These are phyloP conservation scores for Chelonus insularis DNA, from an alignment of 1,140 invertebrate species.

Conservation along the genomic window DNA sequence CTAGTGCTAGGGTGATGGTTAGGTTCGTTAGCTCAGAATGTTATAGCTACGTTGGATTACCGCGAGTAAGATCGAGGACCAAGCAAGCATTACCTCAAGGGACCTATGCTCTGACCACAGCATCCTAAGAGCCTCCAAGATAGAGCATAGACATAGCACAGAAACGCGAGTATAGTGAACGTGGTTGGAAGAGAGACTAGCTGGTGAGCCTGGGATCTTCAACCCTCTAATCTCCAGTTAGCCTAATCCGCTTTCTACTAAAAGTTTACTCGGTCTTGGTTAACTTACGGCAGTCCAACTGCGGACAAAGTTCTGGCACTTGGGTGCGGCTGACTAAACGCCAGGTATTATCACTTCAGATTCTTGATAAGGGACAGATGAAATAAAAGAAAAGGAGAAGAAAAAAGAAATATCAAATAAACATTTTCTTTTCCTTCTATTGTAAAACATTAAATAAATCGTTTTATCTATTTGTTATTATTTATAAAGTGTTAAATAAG, in stretches of 20 bases:
- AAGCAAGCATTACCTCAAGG: conserved; percentile 14
- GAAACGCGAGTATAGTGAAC: background rate
- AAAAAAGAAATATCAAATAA: too few relatives aligned
- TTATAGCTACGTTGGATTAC: conserved; percentile 8
- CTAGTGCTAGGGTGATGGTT: background rate
- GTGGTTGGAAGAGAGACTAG: background rate
- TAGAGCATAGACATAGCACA: background rate
- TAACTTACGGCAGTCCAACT: conserved; percentile 28
- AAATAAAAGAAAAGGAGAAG: too few relatives aligned
- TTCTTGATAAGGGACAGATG: background rate
- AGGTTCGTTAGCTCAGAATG: conserved; percentile 13
- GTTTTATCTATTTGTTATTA: too few relatives aligned
- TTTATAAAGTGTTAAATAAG: too few relatives aligned
- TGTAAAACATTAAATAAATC: too few relatives aligned
- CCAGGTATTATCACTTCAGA: conserved; percentile 15
- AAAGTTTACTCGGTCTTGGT: conserved; percentile 22
- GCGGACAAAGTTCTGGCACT: conserved; percentile 25
- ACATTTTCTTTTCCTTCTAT: too few relatives aligned
- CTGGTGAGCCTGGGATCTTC: background rate
- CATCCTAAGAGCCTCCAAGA: conserved; percentile 15
- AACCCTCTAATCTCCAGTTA: conserved; percentile 27
- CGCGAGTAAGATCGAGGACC: conserved; percentile 11
- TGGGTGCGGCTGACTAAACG: conserved; percentile 29
- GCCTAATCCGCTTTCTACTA: conserved; percentile 28
- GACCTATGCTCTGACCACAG: conserved; percentile 18